Conservation (phyloP, 2,888 invertebrate genomes). For the Fragum sueziense region DNA sequence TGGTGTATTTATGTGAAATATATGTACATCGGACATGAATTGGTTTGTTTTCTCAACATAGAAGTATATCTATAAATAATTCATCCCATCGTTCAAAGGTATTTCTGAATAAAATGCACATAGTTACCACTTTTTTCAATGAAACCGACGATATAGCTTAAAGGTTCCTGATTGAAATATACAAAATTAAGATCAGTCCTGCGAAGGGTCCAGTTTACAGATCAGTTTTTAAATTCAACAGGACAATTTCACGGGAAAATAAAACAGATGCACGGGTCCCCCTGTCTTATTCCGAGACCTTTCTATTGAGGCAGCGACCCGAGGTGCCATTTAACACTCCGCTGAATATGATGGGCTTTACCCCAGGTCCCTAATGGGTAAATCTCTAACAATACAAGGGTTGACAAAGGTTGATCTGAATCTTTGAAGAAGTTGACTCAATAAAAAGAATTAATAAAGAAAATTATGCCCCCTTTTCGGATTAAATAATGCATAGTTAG, state of each 20-base stretch:
- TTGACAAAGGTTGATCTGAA: constrained; percentile 9
- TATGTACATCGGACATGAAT: too few relatives aligned
- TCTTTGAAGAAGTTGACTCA: constrained; percentile 22
- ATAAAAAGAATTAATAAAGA: constrained; percentile 20
- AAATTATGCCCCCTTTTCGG: constrained; percentile 19
- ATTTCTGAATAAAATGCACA: too few relatives aligned
- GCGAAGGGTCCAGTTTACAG: background rate
- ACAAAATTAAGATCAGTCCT: too few relatives aligned
- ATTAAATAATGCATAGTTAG: constrained; percentile 19
- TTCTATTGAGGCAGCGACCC: constrained; percentile 55
- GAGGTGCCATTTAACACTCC: constrained; percentile 51
- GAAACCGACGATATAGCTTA: too few relatives aligned
- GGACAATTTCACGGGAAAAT: constrained; percentile 29
- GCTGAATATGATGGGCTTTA: constrained; percentile 33
- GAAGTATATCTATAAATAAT: too few relatives aligned
- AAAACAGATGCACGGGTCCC: constrained; percentile 61
- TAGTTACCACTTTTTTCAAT: too few relatives aligned
- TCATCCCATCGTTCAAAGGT: too few relatives aligned
- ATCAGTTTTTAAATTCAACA: constrained; percentile 39
- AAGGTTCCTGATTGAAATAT: too few relatives aligned
- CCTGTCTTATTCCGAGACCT: constrained; percentile 40
- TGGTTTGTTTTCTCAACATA: too few relatives aligned
- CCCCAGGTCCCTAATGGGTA: constrained; percentile 3
- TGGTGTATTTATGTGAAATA: too few relatives aligned
- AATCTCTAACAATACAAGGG: constrained; percentile 3